Base-by-base conservation (phyloP, 2,888 invertebrate species). In the Protodeltote pygarga region DNA sequence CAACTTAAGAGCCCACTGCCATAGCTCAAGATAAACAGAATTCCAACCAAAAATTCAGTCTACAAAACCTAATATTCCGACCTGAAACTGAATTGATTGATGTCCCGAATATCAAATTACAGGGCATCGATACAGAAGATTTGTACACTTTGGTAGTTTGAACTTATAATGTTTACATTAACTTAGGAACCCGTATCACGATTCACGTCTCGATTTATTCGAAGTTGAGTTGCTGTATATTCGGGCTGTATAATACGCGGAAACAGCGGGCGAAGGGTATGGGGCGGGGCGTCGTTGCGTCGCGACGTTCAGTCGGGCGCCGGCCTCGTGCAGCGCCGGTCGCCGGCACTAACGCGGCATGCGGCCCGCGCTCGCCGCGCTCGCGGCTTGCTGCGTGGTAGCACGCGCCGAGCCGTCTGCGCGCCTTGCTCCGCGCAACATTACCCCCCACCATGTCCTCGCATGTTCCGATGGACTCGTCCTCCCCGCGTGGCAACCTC, bases 401-500 rank as follows among this genome's bases (percentile, higher is more conserved):
- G 85, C 81, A 70, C 85, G 81, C 86, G 89, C 87, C 77, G 86
- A 85, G 79, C 85, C 85, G 68, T 71, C 85, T 68, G 80, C 82
- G 77, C 84, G 83, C 61, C 81, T 80, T 75, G 78, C 78, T 58
- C 71, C 85, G 75, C 82, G 75, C 80, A 88, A 87, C 77, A 69
- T 74, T 79, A 87, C 88, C 79, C 73, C 83, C 61, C 77, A 75
- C 53, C 90, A 82, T 70, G 76, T 83, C 52, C 85, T 89, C 64
- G 77, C 80, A 68, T 99, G 99, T 92, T 93, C 94, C 71, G 94
- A 96, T 39, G 99, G 99, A 28, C 93, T 99, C 52, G 76, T 99
- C 64, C 89, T 99, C 41, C 97, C 98, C 15, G 92, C 96, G 57
- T 99, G 99, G 99, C 82, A 83, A 69, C 98, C 98, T n/a, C 92